Base-by-base conservation (phyloP, 1,140 invertebrate species). In the Ceratina australensis region DNA sequence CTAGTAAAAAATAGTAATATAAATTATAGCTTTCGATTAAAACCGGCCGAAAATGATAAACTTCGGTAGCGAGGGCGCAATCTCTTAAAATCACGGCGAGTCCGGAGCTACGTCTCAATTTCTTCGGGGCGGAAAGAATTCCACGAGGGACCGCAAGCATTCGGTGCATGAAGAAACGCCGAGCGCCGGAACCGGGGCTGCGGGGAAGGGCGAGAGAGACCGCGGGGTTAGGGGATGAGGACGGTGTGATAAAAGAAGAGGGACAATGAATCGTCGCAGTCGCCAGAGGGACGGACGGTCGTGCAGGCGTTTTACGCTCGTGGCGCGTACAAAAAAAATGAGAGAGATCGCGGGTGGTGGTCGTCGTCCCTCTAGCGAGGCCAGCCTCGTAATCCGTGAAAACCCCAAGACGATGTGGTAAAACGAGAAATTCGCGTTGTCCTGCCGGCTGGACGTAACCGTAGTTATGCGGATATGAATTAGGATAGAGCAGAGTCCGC, bases 401-500 rank as follows among this genome's bases (percentile, higher is more conserved):
- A 78, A 57, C 24, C 59, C 18, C 69, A 60, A 82, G 64, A 83
- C 68, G 52, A 60, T 22, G 54, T 50, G 63, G 65, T 24, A 47
- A 79, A 69, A 56, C 24, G 77, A 77, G 52, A 80, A 76, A 72
- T 72, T 76, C 72, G 75, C 50, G 59, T 66, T 47, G 60, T 80
- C 24, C 81, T 42, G 56, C 22, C 49, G 20, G 69, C 61, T 72
- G 68, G 24, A 84, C 65, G 75, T 66, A 63, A 68, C 66, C 82
- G 75, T 84, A 68, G 74, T 85, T 84, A 84, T 67, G 74, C 24
- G 72, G 80, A 85, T 76, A 75, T 78, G 87, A 89, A 89, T 88
- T 88, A 88, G 87, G 84, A 87, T 87, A 84, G 84, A 83, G 79
- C 80, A 84, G 80, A 83, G 76, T 78, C 59, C 71, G 74, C 65